These are phyloP conservation scores for Nebria salina DNA, from an alignment of 2,888 invertebrate species.

Conservation along the genomic window DNA sequence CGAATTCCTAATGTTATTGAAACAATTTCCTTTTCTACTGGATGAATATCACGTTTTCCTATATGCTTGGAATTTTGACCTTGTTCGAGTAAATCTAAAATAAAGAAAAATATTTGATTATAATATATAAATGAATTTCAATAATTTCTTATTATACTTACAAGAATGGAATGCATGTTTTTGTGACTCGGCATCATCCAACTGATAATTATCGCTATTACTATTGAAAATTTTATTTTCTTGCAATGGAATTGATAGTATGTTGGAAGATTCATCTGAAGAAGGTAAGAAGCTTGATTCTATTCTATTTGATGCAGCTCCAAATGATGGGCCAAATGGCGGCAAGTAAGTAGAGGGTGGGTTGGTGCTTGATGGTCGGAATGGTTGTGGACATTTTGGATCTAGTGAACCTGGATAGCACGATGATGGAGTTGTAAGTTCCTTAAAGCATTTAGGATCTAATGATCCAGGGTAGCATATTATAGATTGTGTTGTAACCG, in stretches of 20 bases:
- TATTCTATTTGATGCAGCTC: conserved; percentile 41
- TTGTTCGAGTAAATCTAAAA: conserved; percentile 64
- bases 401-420: conserved; percentile 63
- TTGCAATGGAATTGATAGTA: neutral
- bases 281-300: conserved; percentile 54
- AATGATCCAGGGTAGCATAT: conserved; percentile 53
- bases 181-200: conserved; percentile 54
- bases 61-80: conserved; percentile 38
- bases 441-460: conserved; percentile 52
- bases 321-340: conserved; percentile 56
- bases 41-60: conserved; percentile 47
- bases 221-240: neutral
- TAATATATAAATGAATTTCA: conserved; percentile 9
- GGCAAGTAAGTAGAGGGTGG: conserved; percentile 63
- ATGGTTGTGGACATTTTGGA: conserved; percentile 58
- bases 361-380: conserved; percentile 50
- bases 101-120: neutral
- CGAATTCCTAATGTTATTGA: conserved; percentile 52
- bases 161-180: conserved; percentile 57
- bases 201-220: conserved; percentile 53
- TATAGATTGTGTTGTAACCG: conserved; percentile 43
- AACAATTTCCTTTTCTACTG: conserved; percentile 49
- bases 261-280: conserved; percentile 52
- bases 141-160: conserved; percentile 52
- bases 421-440: conserved; percentile 55